Base-by-base conservation (phyloP, 2,797 vertebrate genomes). In the Myotis vivesi region DNA sequence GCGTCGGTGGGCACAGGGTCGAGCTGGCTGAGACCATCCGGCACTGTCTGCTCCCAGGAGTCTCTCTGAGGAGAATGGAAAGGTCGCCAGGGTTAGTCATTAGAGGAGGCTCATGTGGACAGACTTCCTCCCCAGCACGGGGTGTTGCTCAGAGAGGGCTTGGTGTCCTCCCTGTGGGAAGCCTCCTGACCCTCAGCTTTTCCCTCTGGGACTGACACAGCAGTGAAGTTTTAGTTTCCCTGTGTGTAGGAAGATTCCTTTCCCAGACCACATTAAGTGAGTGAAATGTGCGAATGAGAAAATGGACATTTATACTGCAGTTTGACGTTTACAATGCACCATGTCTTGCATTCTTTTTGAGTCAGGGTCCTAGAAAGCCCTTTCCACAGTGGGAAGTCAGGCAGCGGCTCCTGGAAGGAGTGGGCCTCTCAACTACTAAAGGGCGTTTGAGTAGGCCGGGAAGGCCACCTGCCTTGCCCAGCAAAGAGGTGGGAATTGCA, bases 41-140 rank as follows among this genome's bases (percentile, higher is more conserved):
- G 81, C 20, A 98, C 96, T 0, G 97, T 95, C 97, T 99, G 99
- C 87, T 99, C 99, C 99, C 99, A 99, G 0, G 99, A 98, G 92
- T 99, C 99, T 93, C 99, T 99, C 99, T 99, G 97, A 71, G 71
- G 83, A 90, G 73, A 96, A 92, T 1, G 36, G 91, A 92, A 87
- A 88, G 79, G 49, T 75, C 49, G n/a, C 1, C 5, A 87, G 28
- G 62, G 64, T 95, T 89, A 95, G n/a, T 66, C 49, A 23, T 8
- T 11, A 64, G 72, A 6, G 8, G 55, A 28, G 3, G 9, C 72
- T 69, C 68, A n/a, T 2, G 4, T 0, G 25, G 64, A 85, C 30
- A 55, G 36, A 16, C 59, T 73, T 72, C 22, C 57, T 68, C 59
- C 17, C 41, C 12, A 46, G 5, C 7, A 0, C 1, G 11, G 5